These are phyloP conservation scores for Dromas ardeola DNA, from an alignment of 2,113 vertebrate species.

Conservation along the genomic window DNA sequence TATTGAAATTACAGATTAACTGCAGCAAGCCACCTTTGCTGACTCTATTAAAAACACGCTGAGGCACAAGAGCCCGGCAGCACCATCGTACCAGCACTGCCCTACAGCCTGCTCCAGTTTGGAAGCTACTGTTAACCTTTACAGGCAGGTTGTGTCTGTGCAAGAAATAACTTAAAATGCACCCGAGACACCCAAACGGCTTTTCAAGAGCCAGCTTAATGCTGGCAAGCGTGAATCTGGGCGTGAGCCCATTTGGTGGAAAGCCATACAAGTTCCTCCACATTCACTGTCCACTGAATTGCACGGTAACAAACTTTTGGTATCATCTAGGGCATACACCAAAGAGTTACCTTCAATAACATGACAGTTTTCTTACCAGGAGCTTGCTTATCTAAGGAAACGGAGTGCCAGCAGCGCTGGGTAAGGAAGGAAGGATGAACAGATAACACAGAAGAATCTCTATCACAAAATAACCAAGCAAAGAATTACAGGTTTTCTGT, in stretches of 20 bases:
- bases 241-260: not conserved
- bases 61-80: not conserved
- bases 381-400: not conserved
- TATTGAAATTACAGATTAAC: not conserved
- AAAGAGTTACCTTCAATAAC: not conserved
- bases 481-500: not conserved
- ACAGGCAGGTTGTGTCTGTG: not conserved
- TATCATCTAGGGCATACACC: not conserved
- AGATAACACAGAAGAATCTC: not conserved
- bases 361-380: not conserved
- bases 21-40: accelerated
- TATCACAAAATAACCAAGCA: not conserved
- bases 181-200: not conserved
- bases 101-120: not conserved
- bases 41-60: not conserved
- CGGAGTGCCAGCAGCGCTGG: not conserved
- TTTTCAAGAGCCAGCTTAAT: not conserved
- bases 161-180: not conserved
- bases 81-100: not conserved
- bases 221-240: not conserved
- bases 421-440: not conserved
- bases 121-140: not conserved
- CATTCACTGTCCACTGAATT: not conserved
- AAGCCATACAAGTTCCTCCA: not conserved
- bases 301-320: not conserved